Evolutionary conservation across 2,797 vertebrate species (phyloP), one percentile per base, ranked within the genome.

Genomic region (Hydrolagus colliei): DNA sequence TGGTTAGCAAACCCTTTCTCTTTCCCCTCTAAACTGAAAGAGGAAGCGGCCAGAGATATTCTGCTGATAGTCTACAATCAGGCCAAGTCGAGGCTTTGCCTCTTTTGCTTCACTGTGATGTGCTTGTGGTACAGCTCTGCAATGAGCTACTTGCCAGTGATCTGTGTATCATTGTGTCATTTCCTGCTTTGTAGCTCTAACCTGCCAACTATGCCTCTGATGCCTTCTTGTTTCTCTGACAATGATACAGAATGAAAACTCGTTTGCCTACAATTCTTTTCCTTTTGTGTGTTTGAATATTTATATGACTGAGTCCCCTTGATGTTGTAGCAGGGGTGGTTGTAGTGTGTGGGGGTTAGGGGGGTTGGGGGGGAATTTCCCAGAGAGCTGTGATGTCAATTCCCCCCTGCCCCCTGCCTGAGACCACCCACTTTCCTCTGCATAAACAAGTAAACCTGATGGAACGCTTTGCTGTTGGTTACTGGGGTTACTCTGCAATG

Each of bases 381-480:
- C 32, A 68, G 32, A 67, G 20, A 16, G 18, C 9, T 18, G 27
- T 41, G 32, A 71, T 32, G 13, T 84, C 16, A n/a, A 27, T 13
- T 71, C 41, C 41, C 14, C 20, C 27, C 27, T 27, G 27, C 27
- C 27, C 27, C 27, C 27, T 1, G 27, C 27, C 27, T 27, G 27
- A 41, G 41, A 52, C 9, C 63, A 82, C 65, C 63, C 27, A 82
- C 63, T 82, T 84, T 84, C 79, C 79, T 35, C 27, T 68, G 79
- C 65, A 41, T 11, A 6, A 41, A 82, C 65, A 63, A 18, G 20
- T 35, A 14, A 20, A 9, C 41, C 18, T 11, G 52, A 61, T n/a
- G 75, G 35, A 77, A 71, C 65, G 41, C 32, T 84, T 71, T 5
- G 32, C 41, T 71, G 32, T 18, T 65, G 32, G 63, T 41, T 52